These are phyloP conservation scores for Melipona bicolor DNA, from an alignment of 2,888 invertebrate species.

Conservation along the genomic window DNA sequence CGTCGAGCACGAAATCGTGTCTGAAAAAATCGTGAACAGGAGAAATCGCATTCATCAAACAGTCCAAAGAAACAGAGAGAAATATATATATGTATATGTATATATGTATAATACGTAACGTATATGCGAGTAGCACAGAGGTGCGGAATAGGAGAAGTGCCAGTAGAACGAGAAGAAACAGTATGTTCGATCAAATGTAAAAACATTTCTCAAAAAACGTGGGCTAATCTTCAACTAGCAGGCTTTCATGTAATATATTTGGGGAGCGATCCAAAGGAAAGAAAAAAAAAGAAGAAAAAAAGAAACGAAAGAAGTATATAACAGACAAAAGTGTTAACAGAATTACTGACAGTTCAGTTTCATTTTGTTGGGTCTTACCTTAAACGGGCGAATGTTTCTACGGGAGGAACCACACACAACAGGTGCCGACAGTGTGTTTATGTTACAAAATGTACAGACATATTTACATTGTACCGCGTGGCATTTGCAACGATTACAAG, in stretches of 20 bases:
- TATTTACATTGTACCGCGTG: constrained; percentile 39
- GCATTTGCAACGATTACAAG: not conserved
- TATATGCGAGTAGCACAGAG: constrained; percentile 24
- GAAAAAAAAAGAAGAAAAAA: not conserved
- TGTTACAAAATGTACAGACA: constrained; percentile 64
- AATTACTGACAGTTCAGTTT: constrained; percentile 29
- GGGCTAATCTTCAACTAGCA: constrained; percentile 38
- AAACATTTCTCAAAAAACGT: constrained; percentile 39
- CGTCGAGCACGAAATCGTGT: constrained; percentile 36
- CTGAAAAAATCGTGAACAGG: constrained; percentile 43
- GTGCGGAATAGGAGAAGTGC: constrained; percentile 38
- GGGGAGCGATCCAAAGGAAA: constrained; percentile 14
- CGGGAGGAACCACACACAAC: constrained; percentile 53
- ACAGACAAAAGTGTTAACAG: constrained; percentile 33
- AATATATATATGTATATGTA: no score
- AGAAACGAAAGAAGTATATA: not conserved
- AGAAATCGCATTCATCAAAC: constrained; percentile 46
- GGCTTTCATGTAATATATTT: constrained; percentile 17
- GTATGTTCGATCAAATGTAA: constrained; percentile 23
- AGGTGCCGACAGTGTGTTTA: constrained; percentile 56
- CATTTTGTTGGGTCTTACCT: constrained; percentile 47
- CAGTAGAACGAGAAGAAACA: constrained; percentile 41
- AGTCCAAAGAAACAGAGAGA: constrained; percentile 29
- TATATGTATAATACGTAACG: not conserved
- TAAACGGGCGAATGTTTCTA: constrained; percentile 61